phyloP scores from a whole-genome alignment of 2,797 vertebrate species.

The Phylloscopus collybita region DNA sequence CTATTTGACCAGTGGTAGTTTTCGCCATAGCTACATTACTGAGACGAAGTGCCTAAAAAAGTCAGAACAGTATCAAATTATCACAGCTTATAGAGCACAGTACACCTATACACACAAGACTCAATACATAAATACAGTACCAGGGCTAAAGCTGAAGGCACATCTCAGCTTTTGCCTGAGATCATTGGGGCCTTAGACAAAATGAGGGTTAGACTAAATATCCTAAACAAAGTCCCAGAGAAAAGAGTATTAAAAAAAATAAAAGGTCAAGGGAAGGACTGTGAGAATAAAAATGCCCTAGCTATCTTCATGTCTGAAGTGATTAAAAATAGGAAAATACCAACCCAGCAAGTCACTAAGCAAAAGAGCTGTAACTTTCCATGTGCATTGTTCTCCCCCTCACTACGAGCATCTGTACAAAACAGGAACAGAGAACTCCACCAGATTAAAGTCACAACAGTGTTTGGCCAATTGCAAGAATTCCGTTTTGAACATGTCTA shows the following conservation, averaged over 20 bases:
- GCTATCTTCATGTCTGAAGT: neutral
- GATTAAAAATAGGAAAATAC: neutral
- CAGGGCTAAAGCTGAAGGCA: neutral
- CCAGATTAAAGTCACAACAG: neutral
- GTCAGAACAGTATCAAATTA: neutral
- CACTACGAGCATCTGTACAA: neutral
- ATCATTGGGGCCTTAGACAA: neutral
- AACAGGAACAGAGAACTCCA: neutral
- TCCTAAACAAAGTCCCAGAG: neutral
- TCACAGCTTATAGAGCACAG: neutral
- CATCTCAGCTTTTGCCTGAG: neutral
- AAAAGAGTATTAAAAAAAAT: neutral
- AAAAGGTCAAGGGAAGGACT: neutral
- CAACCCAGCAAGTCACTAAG: neutral
- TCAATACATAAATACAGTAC: neutral
- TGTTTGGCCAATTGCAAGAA: neutral
- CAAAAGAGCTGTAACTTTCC: neutral
- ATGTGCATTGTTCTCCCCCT: neutral
- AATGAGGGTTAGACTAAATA: neutral
- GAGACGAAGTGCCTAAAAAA: slow-evolving; percentile 86
- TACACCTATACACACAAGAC: neutral
- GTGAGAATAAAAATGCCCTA: neutral
- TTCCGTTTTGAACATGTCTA: neutral
- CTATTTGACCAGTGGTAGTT: slow-evolving; percentile 95
- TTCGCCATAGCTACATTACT: slow-evolving; percentile 88